Evolutionary conservation across 2,888 invertebrate genomes (phyloP).

Genomic region (Aradus depressus): DNA sequence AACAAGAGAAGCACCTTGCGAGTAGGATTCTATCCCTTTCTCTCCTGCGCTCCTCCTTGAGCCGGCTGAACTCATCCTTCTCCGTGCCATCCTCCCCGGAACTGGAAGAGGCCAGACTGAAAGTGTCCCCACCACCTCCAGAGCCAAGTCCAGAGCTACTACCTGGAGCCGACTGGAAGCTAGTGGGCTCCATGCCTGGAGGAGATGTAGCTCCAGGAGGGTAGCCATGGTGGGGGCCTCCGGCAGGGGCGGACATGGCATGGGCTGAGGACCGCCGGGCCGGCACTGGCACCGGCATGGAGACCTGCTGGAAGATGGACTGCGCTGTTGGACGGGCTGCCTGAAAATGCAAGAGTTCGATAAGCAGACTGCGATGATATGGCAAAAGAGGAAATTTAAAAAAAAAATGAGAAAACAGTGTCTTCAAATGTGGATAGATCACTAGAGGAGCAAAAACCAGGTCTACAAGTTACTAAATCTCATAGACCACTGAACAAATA

Average conservation of each 20-base stretch:
- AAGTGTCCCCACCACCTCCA: background rate
- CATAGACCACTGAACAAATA: no score
- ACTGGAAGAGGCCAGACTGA: conserved; percentile 16
- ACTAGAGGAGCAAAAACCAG: no score
- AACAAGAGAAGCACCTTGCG: conserved; percentile 23
- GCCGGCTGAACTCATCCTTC: conserved; percentile 31
- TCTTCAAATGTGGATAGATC: no score
- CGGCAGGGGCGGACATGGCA: conserved; percentile 28
- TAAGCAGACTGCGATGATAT: background rate
- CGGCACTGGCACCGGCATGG: conserved; percentile 43
- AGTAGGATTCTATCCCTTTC: conserved; percentile 27
- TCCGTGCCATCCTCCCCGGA: conserved; percentile 28
- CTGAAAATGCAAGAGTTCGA: background rate
- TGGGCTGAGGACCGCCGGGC: conserved; percentile 26
- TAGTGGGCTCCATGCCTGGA: conserved; percentile 29
- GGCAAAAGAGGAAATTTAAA: no score
- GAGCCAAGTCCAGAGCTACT: conserved; percentile 5
- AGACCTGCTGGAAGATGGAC: conserved; percentile 51
- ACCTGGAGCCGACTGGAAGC: conserved; percentile 26
- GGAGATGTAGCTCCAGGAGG: conserved; percentile 20
- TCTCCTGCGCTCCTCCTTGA: conserved; percentile 30
- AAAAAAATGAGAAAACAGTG: no score
- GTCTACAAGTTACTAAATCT: no score
- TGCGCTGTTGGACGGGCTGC: conserved; percentile 34
- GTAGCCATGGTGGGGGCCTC: conserved; percentile 27